Conservation (phyloP, 2,888 invertebrate genomes). For the Trichopria drosophilae region DNA sequence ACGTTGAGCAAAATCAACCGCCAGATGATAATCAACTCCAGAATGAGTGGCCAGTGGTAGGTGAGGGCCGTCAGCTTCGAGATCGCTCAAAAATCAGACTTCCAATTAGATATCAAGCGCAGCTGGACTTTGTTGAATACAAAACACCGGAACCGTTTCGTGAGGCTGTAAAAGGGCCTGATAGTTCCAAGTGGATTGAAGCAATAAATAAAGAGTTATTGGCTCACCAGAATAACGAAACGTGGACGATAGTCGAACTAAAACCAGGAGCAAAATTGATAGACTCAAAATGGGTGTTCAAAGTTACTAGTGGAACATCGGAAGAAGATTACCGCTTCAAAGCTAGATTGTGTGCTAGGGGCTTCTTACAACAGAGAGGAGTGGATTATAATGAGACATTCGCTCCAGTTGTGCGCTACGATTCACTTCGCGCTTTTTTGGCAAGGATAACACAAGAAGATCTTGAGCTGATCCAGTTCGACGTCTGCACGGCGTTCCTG, state of each 20-base stretch:
- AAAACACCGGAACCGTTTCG: background rate
- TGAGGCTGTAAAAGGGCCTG: constrained; percentile 12
- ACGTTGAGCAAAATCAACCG: background rate
- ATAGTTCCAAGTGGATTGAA: constrained; percentile 9
- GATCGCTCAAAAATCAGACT: constrained; percentile 1
- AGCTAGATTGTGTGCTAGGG: constrained; percentile 32
- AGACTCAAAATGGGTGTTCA: constrained; percentile 27
- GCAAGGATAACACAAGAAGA: constrained; percentile 23
- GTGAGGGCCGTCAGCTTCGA: constrained; percentile 1
- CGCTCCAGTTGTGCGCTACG: constrained; percentile 30
- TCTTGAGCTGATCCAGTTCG: constrained; percentile 27
- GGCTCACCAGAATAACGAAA: constrained; percentile 16
- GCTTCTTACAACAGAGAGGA: constrained; percentile 27
- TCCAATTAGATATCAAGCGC: constrained; percentile 7
- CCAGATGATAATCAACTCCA: background rate
- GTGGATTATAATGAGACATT: constrained; percentile 28
- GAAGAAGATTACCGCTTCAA: constrained; percentile 26
- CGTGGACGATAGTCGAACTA: constrained; percentile 6
- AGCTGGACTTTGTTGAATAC: constrained; percentile 3
- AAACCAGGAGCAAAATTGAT: constrained; percentile 4
- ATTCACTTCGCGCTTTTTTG: constrained; percentile 29
- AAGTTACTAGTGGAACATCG: background rate
- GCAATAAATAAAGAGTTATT: constrained; percentile 17
- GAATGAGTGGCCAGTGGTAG: background rate
- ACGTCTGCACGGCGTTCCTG: constrained; percentile 14